Conservation (phyloP, 2,797 vertebrate species). For the Rhynchonycteris naso region DNA sequence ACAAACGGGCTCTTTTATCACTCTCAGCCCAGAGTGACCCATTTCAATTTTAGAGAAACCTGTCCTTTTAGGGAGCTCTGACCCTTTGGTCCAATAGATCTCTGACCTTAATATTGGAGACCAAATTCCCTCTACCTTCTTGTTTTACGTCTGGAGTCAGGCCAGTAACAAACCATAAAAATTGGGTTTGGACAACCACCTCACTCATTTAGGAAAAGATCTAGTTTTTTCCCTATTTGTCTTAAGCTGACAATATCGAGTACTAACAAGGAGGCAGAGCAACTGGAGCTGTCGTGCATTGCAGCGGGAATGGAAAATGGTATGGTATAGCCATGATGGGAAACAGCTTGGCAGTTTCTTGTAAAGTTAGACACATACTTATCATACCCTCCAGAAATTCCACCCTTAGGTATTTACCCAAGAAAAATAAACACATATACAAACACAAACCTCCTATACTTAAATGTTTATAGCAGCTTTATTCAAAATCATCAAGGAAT, state of each 20-base stretch:
- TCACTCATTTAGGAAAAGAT: neutral
- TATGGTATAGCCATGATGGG: neutral
- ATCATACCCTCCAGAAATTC: neutral
- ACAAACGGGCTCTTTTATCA: neutral
- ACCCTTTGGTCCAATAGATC: neutral
- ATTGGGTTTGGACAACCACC: neutral
- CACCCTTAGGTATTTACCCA: neutral
- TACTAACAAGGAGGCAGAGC: neutral
- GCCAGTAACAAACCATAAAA: neutral
- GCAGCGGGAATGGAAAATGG: neutral
- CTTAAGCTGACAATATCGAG: neutral
- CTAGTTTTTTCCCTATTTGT: neutral
- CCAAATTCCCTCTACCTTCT: neutral
- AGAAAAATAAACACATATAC: neutral
- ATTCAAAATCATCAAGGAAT: slow-evolving; percentile 34
- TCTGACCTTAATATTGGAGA: neutral
- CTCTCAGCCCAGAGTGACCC: neutral
- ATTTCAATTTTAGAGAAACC: neutral
- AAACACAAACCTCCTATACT: neutral
- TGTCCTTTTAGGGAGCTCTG: neutral
- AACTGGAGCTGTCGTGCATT: neutral
- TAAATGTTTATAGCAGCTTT: slow-evolving; percentile 23
- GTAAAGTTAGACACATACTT: neutral
- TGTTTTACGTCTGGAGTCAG: neutral
- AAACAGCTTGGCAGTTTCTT: neutral